Percentiles rank a stretch among this genome's conserved stretches.
These are phyloP conservation scores for Cyanoramphus novaezelandiae DNA, from an alignment of 2,113 vertebrate species.

Conservation along the genomic window DNA sequence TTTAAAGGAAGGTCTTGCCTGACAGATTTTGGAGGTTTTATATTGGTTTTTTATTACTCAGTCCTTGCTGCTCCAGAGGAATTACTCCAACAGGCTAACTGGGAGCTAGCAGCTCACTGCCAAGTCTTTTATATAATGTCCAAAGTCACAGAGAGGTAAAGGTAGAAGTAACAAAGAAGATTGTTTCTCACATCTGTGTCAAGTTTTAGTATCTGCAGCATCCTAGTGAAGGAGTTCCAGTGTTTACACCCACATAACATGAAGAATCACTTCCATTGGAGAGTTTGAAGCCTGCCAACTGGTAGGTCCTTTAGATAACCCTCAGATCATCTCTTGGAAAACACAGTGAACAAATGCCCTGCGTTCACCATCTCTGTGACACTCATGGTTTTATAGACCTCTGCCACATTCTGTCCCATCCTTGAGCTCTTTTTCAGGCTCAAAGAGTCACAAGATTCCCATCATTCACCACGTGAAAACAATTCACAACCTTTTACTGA, in stretches of 20 bases:
- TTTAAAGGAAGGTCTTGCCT: background rate
- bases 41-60: background rate
- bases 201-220: background rate
- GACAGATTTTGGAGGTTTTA: background rate
- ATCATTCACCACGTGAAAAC: background rate
- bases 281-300: background rate
- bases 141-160: background rate
- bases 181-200: background rate
- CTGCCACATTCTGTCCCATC: background rate
- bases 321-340: background rate
- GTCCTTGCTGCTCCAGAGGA: background rate
- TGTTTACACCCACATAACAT: background rate
- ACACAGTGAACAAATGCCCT: background rate
- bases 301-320: background rate
- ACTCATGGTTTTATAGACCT: background rate
- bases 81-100: background rate
- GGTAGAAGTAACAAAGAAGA: background rate
- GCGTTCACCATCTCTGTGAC: background rate
- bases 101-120: background rate
- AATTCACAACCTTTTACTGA: fast-evolving
- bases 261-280: background rate
- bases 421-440: background rate
- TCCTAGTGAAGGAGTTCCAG: background rate
- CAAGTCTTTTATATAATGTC: background rate
- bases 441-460: background rate